phyloP scores from a whole-genome alignment of 2,113 vertebrate genomes.

The Cromileptes altivelis region DNA sequence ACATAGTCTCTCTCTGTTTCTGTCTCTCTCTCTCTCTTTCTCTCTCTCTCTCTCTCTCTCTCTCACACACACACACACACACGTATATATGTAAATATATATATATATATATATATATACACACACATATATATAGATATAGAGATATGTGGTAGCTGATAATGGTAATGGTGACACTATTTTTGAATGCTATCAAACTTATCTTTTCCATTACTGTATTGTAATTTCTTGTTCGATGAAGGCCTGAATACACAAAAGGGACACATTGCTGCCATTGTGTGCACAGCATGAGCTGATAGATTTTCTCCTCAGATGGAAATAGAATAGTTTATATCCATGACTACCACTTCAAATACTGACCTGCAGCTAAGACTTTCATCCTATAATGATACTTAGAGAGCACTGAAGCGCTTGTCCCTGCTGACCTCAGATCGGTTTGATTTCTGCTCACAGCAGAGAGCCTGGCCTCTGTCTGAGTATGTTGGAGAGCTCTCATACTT shows the following conservation, averaged over 20 bases:
- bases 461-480: background rate
- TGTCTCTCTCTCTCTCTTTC: too few species aligned
- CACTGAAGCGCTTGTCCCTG: background rate
- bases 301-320: constrained; percentile 22
- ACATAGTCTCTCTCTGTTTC: too few species aligned
- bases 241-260: background rate
- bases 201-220: background rate
- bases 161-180: background rate
- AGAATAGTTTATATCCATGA: constrained; percentile 14
- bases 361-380: constrained; percentile 37
- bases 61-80: too few species aligned
- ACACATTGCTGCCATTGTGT: background rate
- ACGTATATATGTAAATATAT: too few species aligned
- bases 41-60: too few species aligned
- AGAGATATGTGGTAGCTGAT: too few species aligned
- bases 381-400: constrained; percentile 20
- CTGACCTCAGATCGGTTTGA: constrained; percentile 53
- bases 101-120: too few species aligned
- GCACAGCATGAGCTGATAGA: background rate
- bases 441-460: constrained; percentile 21
- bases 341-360: constrained; percentile 20
- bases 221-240: background rate
- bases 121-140: too few species aligned
- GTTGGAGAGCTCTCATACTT: constrained; percentile 5
- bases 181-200: too few species aligned